Evolutionary conservation across 1,140 invertebrate species (phyloP), one percentile per base, ranked within the genome.

Genomic region (Arctopsyche grandis): DNA sequence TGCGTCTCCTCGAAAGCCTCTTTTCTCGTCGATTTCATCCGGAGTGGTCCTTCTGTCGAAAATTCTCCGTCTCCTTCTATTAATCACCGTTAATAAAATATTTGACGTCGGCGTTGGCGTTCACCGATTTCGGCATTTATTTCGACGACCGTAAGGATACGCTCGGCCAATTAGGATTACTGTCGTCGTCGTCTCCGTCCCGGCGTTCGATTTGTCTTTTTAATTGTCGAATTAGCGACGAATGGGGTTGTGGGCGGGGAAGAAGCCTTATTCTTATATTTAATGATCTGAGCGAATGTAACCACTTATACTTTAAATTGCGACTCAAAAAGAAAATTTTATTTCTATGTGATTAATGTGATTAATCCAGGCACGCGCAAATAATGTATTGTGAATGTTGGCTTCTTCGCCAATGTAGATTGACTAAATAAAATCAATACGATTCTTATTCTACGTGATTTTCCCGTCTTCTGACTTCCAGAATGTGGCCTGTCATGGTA

Each of bases 181-280:
- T 73, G 69, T 73, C 69, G 24, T 73, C 44, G 69, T 73, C 69
- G 21, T 52, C 12, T 10, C 48, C 69, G 21, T 52, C 12, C 48
- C 48, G 5, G 14, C n/a, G 69, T n/a, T 16, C 69, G 69, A 73
- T 73, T 73, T 73, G 69, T 73, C 69, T 73, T 73, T 73, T 73
- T 73, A 73, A 73, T 73, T 73, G 69, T 73, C 69, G 69, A 73
- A 73, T 73, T 73, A 73, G 69, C 69, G 24, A 16, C 24, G 1
- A 16, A 7, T 14, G 21, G 24, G 29, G 22, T 73, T 52, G 69
- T 3, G 5, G 4, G 12, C 19, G 44, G 44, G 14, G n/a, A n/a
- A 52, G 48, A 52, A 19, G 3, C 12, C 12, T 52, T 16, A 1
- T 38, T 38, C 29, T 38, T 38, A 38, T 38, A 38, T 38, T 38